phyloP scores from a whole-genome alignment of 1,140 invertebrate genomes.

The Caerostris darwini region DNA sequence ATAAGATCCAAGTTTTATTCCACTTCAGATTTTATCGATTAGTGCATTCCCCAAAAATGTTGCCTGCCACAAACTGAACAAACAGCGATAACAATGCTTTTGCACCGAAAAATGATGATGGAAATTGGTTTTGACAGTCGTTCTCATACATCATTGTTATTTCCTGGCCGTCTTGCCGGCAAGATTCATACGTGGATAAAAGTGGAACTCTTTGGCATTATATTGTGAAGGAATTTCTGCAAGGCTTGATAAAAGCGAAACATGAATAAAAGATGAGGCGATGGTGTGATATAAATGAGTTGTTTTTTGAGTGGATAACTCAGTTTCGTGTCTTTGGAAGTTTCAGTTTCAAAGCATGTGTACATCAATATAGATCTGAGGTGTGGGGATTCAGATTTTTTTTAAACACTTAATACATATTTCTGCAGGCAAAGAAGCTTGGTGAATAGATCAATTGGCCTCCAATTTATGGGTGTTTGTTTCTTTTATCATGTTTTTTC shows the following conservation, averaged over 20 bases:
- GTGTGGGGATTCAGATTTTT: too few relatives aligned
- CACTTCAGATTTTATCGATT: slow-evolving; percentile 49
- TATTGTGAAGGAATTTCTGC: not conserved
- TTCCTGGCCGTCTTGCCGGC: not conserved
- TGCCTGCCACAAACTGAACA: slow-evolving; percentile 15
- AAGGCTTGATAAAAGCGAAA: not conserved
- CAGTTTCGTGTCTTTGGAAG: too few relatives aligned
- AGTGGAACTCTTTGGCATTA: not conserved
- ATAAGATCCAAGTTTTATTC: not conserved
- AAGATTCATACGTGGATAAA: not conserved
- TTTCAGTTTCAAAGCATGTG: too few relatives aligned
- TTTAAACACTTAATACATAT: too few relatives aligned
- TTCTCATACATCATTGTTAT: slow-evolving; percentile 54
- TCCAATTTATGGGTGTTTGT: too few relatives aligned
- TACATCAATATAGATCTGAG: too few relatives aligned
- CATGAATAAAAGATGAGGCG: slow-evolving; percentile 1
- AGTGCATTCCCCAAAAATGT: not conserved
- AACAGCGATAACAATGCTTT: slow-evolving; percentile 59
- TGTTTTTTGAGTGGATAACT: not conserved
- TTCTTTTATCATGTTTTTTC: too few relatives aligned
- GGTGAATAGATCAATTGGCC: too few relatives aligned
- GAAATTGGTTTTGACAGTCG: slow-evolving; percentile 61
- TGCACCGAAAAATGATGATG: slow-evolving; percentile 47
- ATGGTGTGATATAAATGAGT: not conserved
- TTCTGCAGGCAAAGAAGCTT: too few relatives aligned